Conservation (phyloP, 2,888 invertebrate genomes). For the Deilephila elpenor region DNA sequence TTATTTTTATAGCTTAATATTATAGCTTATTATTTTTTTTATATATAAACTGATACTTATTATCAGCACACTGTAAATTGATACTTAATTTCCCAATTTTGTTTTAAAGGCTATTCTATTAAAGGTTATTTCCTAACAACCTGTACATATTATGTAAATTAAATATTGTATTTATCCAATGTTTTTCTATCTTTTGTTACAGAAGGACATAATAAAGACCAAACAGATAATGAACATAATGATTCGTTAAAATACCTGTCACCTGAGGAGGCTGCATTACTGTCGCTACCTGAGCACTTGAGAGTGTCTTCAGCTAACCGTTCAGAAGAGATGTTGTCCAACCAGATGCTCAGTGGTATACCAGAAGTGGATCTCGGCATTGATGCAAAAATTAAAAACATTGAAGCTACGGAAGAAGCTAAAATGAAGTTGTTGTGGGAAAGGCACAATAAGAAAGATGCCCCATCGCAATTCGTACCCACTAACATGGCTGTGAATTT, state of each 20-base stretch:
- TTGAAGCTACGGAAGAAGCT: slow-evolving; percentile 99
- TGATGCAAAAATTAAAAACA: slow-evolving; percentile 98
- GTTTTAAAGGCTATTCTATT: too few species aligned
- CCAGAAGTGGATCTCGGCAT: slow-evolving; percentile 99
- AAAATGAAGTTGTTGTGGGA: slow-evolving; percentile 96
- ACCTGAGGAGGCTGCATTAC: slow-evolving; percentile 95
- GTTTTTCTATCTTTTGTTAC: slow-evolving; percentile 47
- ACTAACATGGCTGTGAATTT: slow-evolving; percentile 99
- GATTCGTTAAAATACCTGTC: slow-evolving; percentile 88
- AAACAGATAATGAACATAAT: slow-evolving; percentile 73
- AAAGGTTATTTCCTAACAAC: too few species aligned
- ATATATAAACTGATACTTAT: too few species aligned
- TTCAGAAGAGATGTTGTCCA: slow-evolving; percentile 99
- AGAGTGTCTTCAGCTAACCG: slow-evolving; percentile 93
- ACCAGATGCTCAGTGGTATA: slow-evolving; percentile 99
- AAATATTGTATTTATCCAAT: background rate
- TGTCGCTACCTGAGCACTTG: slow-evolving; percentile 95
- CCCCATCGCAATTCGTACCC: slow-evolving; percentile 97
- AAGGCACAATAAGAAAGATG: slow-evolving; percentile 95
- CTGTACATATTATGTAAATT: background rate
- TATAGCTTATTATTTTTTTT: too few species aligned
- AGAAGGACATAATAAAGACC: slow-evolving; percentile 71
- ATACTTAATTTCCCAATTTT: too few species aligned
- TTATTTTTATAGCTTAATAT: too few species aligned
- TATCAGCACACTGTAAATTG: too few species aligned